Evolutionary conservation across 2,888 invertebrate genomes (phyloP).

Genomic region (Parnassius smintheus): DNA sequence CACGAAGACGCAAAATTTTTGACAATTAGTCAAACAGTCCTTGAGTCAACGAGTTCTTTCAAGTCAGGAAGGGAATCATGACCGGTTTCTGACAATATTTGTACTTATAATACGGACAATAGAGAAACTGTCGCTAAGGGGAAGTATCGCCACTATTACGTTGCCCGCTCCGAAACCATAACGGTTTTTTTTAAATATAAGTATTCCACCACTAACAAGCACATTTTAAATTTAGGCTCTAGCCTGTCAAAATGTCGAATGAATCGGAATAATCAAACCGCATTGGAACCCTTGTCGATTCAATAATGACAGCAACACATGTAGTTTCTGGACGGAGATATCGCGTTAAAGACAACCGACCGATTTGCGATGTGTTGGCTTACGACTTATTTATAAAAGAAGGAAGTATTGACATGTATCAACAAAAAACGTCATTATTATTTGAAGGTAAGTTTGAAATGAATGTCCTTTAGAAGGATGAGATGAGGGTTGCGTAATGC

Average conservation of each 20-base stretch:
- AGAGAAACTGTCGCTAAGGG: constrained; percentile 53
- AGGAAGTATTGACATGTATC: constrained; percentile 41
- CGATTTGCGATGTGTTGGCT: constrained; percentile 32
- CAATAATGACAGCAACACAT: constrained; percentile 52
- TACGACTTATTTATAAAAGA: constrained; percentile 34
- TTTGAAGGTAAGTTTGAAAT: constrained; percentile 38
- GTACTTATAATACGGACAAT: constrained; percentile 47
- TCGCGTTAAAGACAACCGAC: constrained; percentile 37
- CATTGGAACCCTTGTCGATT: constrained; percentile 58
- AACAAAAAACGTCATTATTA: constrained; percentile 36
- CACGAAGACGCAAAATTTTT: constrained; percentile 28
- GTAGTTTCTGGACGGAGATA: constrained; percentile 31
- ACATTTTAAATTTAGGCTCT: constrained; percentile 42
- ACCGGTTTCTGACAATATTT: constrained; percentile 48
- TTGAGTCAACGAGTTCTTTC: constrained; percentile 42
- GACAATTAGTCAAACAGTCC: constrained; percentile 49
- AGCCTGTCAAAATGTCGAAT: constrained; percentile 51
- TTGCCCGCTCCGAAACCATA: constrained; percentile 48
- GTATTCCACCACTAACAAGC: constrained; percentile 46
- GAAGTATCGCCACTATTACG: constrained; percentile 48
- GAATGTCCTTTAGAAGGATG: constrained; percentile 43
- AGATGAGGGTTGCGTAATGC: constrained; percentile 43
- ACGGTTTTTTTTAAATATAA: constrained; percentile 19
- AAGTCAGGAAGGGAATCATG: constrained; percentile 53
- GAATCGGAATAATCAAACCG: constrained; percentile 54